Percentiles rank a stretch among this genome's conserved stretches.
phyloP scores from a whole-genome alignment of 2,113 vertebrate genomes.

The Thalassoma bifasciatum region DNA sequence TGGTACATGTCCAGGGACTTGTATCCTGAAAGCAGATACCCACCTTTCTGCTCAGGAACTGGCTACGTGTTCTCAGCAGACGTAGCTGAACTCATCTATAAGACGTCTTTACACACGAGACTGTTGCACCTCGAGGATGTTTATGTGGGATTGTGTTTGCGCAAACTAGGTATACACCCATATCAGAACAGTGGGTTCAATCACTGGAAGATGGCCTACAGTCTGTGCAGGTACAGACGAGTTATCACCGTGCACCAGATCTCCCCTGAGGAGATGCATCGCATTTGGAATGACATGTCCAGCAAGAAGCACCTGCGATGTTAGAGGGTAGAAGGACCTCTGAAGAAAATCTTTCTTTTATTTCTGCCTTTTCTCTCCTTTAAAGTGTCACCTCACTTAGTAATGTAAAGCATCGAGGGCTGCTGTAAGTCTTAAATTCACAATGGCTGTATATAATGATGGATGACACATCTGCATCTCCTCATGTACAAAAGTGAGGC shows the following conservation, averaged over 20 bases:
- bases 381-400: constrained; percentile 35
- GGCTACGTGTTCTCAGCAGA: constrained; percentile 98
- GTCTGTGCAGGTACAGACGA: constrained; percentile 94
- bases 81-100: constrained; percentile 96
- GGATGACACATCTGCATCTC: background rate
- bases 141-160: constrained; percentile 96
- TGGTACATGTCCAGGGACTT: constrained; percentile 99
- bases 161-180: constrained; percentile 96
- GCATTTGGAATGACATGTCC: constrained; percentile 99
- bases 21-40: constrained; percentile 97
- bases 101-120: constrained; percentile 96
- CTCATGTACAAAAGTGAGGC: background rate
- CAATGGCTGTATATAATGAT: background rate
- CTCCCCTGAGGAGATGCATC: constrained; percentile 98
- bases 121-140: constrained; percentile 98
- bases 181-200: constrained; percentile 99
- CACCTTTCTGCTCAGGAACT: constrained; percentile 97
- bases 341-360: constrained; percentile 14
- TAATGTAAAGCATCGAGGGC: constrained; percentile 43
- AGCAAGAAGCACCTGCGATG: constrained; percentile 99
- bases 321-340: constrained; percentile 72
- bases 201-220: constrained; percentile 99
- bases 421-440: constrained; percentile 45
- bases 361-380: constrained; percentile 40
- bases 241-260: constrained; percentile 99